Conservation (phyloP, 2,888 invertebrate genomes). For the Thereva unica region DNA sequence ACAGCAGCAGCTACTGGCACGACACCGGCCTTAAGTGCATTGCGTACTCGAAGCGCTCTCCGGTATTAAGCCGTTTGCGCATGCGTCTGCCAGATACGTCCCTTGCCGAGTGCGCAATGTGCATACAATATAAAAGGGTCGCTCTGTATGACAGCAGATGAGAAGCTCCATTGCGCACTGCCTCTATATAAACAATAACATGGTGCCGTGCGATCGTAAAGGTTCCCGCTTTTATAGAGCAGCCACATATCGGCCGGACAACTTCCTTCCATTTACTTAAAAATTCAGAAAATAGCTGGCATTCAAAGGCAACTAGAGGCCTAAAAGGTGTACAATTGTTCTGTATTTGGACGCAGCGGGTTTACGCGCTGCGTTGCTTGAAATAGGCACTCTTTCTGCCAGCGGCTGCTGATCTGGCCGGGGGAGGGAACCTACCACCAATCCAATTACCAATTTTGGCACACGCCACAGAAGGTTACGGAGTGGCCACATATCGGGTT, state of each 20-base stretch:
- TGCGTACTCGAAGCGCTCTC: neutral
- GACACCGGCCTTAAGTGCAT: conserved; percentile 14
- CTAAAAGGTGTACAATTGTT: conserved; percentile 43
- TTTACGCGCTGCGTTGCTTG: conserved; percentile 32
- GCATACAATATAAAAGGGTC: conserved; percentile 18
- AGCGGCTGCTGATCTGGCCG: conserved; percentile 1
- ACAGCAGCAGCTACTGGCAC: neutral
- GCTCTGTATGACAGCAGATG: conserved; percentile 16
- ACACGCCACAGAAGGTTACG: conserved; percentile 44
- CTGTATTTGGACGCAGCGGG: conserved; percentile 44
- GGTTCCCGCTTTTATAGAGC: conserved; percentile 8
- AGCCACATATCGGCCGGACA: neutral
- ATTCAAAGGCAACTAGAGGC: conserved; percentile 33
- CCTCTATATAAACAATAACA: neutral
- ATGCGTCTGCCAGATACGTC: conserved; percentile 3
- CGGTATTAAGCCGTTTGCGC: conserved; percentile 23
- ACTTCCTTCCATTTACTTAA: conserved; percentile 20
- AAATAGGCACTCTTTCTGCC: neutral
- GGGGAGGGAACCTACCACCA: conserved; percentile 38
- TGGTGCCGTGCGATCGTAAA: neutral
- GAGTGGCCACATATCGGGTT: conserved; percentile 16
- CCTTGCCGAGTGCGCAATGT: too few relatives aligned
- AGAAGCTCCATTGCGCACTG: conserved; percentile 8
- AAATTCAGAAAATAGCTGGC: conserved; percentile 31
- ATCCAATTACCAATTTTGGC: conserved; percentile 45